A percentile compares a stretch with the other conserved stretches of the same genome.
These are phyloP conservation scores for Ahaetulla prasina DNA, from an alignment of 2,113 vertebrate genomes.

Conservation along the genomic window DNA sequence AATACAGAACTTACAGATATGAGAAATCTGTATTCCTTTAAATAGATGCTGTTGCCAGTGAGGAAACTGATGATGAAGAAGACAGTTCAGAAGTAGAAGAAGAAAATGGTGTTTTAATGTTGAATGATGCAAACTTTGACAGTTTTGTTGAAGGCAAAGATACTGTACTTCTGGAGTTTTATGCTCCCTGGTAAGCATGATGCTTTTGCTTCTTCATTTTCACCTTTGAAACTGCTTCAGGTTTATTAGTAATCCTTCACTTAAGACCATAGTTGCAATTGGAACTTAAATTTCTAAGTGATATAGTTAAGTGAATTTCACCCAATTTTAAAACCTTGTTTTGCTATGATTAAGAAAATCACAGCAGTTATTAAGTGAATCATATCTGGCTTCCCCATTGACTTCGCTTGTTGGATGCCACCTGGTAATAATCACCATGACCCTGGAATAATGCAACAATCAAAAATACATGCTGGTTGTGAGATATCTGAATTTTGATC, in stretches of 20 bases:
- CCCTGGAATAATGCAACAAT: background rate
- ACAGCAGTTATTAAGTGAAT: background rate
- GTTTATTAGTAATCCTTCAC: background rate
- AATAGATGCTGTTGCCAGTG: constrained; percentile 58
- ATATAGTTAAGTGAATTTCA: background rate
- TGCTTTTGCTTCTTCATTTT: background rate
- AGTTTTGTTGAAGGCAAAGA: constrained; percentile 87
- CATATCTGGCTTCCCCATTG: background rate
- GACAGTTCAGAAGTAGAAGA: constrained; percentile 83
- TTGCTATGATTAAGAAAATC: background rate
- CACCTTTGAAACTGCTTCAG: background rate
- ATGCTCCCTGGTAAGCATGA: constrained; percentile 86
- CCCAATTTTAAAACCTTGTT: background rate
- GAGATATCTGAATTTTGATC: background rate
- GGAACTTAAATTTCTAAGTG: background rate
- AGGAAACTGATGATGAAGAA: constrained; percentile 43
- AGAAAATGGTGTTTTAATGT: constrained; percentile 87
- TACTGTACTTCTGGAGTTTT: constrained; percentile 91
- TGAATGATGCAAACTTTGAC: constrained; percentile 87
- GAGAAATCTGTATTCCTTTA: background rate
- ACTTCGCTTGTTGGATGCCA: background rate
- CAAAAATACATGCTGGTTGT: background rate
- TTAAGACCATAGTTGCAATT: background rate
- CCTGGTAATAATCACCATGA: background rate
- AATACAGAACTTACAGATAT: background rate